phyloP scores from a whole-genome alignment of 2,113 vertebrate species.

The Mesembrinibis cayennensis region DNA sequence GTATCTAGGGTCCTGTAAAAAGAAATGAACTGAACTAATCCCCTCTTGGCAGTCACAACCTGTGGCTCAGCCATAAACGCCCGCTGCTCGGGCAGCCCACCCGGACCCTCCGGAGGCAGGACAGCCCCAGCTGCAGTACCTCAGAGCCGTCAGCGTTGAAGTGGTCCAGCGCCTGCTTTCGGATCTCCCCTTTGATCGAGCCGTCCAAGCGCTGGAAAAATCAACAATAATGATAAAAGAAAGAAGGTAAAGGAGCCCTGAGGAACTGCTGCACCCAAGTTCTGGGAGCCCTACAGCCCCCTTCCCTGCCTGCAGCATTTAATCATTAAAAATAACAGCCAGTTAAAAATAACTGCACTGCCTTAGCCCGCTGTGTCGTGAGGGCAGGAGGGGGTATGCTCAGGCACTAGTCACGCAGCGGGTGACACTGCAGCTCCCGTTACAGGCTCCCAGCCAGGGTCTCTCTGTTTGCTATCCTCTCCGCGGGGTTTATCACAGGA shows the following conservation, averaged over 20 bases:
- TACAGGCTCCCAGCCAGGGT: conserved; percentile 65
- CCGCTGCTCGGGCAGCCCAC: background rate
- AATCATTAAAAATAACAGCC: conserved; percentile 71
- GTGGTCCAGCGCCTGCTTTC: conserved; percentile 98
- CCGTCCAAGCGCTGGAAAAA: conserved; percentile 91
- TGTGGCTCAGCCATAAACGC: background rate
- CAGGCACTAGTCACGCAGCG: conserved; percentile 14
- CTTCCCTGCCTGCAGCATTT: conserved; percentile 1
- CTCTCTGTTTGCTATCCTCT: background rate
- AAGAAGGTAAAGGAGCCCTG: conserved; percentile 1
- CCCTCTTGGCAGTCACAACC: background rate
- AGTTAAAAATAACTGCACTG: conserved; percentile 84
- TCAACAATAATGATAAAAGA: conserved; percentile 22
- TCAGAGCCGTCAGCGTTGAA: conserved; percentile 99
- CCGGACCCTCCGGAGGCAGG: background rate
- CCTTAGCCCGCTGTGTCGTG: background rate
- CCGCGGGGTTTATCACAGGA: background rate
- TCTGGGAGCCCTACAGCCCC: background rate
- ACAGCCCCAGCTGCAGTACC: conserved; percentile 70
- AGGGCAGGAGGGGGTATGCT: conserved; percentile 17
- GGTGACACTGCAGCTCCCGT: conserved; percentile 45
- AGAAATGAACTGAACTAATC: background rate
- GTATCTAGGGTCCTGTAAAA: background rate
- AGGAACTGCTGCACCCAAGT: background rate
- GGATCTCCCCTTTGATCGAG: conserved; percentile 97